Evolutionary conservation across 1,140 invertebrate species (phyloP).

Genomic region (Bombus waltoni): DNA sequence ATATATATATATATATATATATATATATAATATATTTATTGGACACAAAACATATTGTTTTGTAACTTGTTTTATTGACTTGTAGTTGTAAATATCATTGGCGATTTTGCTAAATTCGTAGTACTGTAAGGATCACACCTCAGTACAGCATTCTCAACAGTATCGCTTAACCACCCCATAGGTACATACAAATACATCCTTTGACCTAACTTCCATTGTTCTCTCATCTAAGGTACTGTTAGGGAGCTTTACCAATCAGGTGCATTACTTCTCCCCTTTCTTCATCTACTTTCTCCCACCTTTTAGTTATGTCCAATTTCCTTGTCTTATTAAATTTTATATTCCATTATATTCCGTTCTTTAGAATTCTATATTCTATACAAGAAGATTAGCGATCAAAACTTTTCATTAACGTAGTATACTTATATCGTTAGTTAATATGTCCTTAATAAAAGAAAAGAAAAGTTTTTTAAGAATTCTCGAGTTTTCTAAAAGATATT

Average conservation of each 20-base stretch:
- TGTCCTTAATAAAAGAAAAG: too few relatives aligned
- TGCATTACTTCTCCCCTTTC: not conserved
- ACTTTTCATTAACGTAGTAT: too few relatives aligned
- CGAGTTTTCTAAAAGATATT: too few relatives aligned
- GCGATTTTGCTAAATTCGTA: not conserved
- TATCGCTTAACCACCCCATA: not conserved
- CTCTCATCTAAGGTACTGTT: not conserved
- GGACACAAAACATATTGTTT: too few relatives aligned
- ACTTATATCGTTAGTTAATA: too few relatives aligned
- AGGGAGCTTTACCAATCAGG: not conserved
- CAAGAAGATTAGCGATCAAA: not conserved
- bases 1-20: too few relatives aligned
- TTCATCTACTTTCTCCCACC: not conserved
- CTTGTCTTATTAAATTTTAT: not conserved
- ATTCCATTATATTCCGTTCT: not conserved
- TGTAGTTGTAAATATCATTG: not conserved
- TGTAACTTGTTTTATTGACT: too few relatives aligned
- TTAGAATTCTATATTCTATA: not conserved
- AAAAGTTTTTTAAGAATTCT: too few relatives aligned
- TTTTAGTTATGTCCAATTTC: not conserved
- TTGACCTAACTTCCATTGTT: not conserved
- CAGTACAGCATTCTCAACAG: not conserved
- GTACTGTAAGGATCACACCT: not conserved
- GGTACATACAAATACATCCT: not conserved
- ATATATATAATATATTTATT: too few relatives aligned